Percentiles rank a stretch among this genome's conserved stretches.
phyloP scores from a whole-genome alignment of 1,140 invertebrate species.

The Drosophila lacertosa region DNA sequence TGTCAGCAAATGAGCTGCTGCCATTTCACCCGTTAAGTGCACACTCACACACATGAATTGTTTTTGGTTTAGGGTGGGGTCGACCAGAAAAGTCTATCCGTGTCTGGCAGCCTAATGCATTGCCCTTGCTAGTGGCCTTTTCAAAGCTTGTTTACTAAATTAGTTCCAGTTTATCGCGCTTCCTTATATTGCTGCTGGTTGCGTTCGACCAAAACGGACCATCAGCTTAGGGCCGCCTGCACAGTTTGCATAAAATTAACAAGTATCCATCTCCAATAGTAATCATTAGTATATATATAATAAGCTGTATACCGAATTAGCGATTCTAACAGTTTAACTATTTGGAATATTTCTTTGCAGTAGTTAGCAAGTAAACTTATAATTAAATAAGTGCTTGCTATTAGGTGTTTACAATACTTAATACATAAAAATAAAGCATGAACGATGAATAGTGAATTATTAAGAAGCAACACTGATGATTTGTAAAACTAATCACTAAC shows the following conservation, averaged over 20 bases:
- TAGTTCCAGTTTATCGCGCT: slow-evolving; percentile 73
- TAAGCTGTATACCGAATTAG: not conserved
- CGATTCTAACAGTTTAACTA: not conserved
- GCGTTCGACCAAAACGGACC: slow-evolving; percentile 21
- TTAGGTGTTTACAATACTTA: too few species aligned
- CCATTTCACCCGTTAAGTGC: slow-evolving; percentile 70
- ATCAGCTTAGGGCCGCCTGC: slow-evolving; percentile 19
- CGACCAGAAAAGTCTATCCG: slow-evolving; percentile 7
- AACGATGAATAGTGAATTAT: too few species aligned
- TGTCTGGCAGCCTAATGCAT: slow-evolving; percentile 29
- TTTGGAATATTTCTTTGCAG: too few species aligned
- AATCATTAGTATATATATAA: not conserved
- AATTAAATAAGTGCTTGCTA: too few species aligned
- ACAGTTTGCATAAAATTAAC: slow-evolving; percentile 64
- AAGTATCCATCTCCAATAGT: slow-evolving; percentile 30
- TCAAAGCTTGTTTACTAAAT: slow-evolving; percentile 60
- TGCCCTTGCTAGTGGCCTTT: slow-evolving; percentile 35
- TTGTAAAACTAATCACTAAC: too few species aligned
- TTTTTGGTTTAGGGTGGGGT: slow-evolving; percentile 47
- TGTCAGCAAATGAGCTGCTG: slow-evolving; percentile 35
- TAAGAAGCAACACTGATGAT: too few species aligned
- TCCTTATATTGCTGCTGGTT: slow-evolving; percentile 37
- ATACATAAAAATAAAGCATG: too few species aligned
- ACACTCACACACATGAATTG: slow-evolving; percentile 68
- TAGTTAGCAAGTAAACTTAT: too few species aligned